These are phyloP conservation scores for Atrichornis clamosus DNA, from an alignment of 2,113 vertebrate species.

Conservation along the genomic window DNA sequence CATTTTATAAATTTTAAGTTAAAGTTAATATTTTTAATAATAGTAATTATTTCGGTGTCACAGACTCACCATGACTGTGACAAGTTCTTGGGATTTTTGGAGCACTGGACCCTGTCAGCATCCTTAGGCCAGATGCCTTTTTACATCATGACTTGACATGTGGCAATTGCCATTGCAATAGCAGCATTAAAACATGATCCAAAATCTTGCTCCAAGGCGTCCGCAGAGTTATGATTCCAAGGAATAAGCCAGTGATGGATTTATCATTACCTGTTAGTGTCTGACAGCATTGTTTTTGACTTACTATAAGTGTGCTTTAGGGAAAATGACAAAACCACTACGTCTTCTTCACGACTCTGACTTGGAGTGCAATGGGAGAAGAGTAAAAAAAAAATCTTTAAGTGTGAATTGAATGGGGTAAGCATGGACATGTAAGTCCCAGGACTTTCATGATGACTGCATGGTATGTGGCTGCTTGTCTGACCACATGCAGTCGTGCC, in stretches of 20 bases:
- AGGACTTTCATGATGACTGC: neutral
- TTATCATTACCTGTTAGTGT: neutral
- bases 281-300: neutral
- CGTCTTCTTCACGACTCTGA: neutral
- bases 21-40: neutral
- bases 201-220: neutral
- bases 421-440: neutral
- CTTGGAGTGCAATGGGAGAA: neutral
- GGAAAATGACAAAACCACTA: neutral
- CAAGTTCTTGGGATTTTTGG: neutral
- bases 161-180: neutral
- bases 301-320: neutral
- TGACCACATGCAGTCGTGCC: neutral
- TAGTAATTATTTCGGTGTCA: neutral
- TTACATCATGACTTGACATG: neutral
- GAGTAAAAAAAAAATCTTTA: neutral
- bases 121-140: neutral
- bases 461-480: neutral
- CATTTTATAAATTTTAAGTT: too few relatives aligned
- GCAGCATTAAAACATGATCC: neutral
- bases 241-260: neutral
- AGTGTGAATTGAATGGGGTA: neutral
- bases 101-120: neutral
- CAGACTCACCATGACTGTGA: neutral
- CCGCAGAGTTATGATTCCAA: neutral